Evolutionary conservation across 30 jellyfish, hydroid and myxozoan species (phyloP), one percentile per base, ranked within the genome.

Genomic region (Mastigias papua): DNA sequence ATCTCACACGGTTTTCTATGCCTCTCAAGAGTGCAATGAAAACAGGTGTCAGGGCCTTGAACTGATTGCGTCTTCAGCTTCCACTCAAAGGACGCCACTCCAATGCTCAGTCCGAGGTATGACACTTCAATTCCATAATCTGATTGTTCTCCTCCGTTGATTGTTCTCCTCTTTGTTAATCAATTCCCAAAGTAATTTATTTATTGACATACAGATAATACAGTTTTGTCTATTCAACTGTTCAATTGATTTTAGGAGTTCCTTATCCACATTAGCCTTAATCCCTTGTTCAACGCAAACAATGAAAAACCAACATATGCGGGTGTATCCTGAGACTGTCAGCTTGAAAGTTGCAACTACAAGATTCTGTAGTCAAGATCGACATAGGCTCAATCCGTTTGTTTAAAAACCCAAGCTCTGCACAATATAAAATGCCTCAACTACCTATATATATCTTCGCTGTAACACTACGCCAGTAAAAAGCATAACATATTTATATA

Each of bases 41-140:
- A 72, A 72, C 83, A 72, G 83, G 83, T 72, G 83, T 72, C 23
- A 72, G 21, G 8, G 67, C 34, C 11, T 8, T 17, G 6, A 1
- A 27, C n/a, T 25, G 74, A 63, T 63, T 17, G 69, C 42, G 21
- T 23, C 21, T 22, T 10, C 15, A 63, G 74, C 23, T 26, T 27
- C n/a, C 74, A 15, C 3, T 63, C 46, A 27, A 22, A 57, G 69
- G 74, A 63, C 8, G 42, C 35, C 8, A 63, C 74, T 63, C 19
- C 26, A 2, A n/a, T 22, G 42, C 35, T 5, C 20, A 22, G 74
- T 63, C 26, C 46, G 23, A 63, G 19, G 74, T 3, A 9, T 63
- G 42, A n/a, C 74, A 20, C 74, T 27, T 26, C 42, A 22, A 22
- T 23, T 63, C 74, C 3, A 20, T 20, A 25, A 63, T 13, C 26